Base-by-base conservation (phyloP, 2,797 vertebrate genomes). In the Echiichthys vipera region DNA sequence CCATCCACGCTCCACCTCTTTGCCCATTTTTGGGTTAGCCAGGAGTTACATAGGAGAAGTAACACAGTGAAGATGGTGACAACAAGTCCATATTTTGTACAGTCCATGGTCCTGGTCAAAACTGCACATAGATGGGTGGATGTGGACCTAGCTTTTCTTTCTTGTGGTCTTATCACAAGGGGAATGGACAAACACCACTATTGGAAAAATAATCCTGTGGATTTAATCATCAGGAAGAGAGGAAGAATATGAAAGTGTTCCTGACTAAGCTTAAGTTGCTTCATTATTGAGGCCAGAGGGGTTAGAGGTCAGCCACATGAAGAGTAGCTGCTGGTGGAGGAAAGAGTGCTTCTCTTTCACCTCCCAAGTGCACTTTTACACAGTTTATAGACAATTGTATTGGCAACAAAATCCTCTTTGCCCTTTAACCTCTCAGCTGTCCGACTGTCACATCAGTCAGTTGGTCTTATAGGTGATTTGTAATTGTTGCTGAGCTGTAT, bases 351-450 rank as follows among this genome's bases (percentile, higher is more conserved):
- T 40, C 49, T 51, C 12, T 58, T 32, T 46, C 14, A 65, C 36
- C 18, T 65, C 24, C 47, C 15, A 7, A 15, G 37, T 42, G 24
- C n/a, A 30, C 46, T n/a, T 56, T 67, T 55, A 50, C 24, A 17
- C 56, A 42, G 20, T n/a, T 39, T 12, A 8, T 58, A 15, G 12
- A 36, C 47, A 39, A 22, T 50, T 58, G 17, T 37, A 43, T 39
- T 54, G 43, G 42, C 70, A 47, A 18, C 13, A 24, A 9, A 37
- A 0, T 36, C 56, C 17, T 7, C n/a, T 43, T 24, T 61, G 64
- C 71, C 30, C 59, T 71, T 59, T 66, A 18, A 62, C 61, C 68
- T 67, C 59, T 56, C 17, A 22, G 32, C 50, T 58, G 29, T 40
- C n/a, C 2, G 53, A 77, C 36, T 8, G 4, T 37, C 47, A 47